phyloP scores from a whole-genome alignment of 1,140 invertebrate genomes.

The Meloidogyne exigua region DNA sequence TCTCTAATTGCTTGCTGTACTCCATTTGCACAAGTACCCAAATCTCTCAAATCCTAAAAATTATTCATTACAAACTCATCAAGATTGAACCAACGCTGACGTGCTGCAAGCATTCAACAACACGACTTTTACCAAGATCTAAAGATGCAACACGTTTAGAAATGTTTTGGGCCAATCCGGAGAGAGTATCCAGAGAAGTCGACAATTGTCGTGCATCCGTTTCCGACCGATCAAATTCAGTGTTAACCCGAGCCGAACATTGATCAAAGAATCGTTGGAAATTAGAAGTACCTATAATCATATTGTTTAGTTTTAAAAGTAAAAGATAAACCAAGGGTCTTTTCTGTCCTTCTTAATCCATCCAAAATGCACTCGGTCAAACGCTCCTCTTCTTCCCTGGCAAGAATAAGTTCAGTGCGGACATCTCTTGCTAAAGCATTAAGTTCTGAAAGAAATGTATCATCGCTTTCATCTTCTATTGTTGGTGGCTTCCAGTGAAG shows the following conservation, averaged over 20 bases:
- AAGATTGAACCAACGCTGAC: conserved; percentile 70
- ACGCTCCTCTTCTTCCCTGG: neutral
- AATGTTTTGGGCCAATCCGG: conserved; percentile 58
- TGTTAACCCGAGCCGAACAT: conserved; percentile 51
- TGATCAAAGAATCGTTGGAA: conserved; percentile 51
- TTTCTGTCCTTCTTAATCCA: neutral
- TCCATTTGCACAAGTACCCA: conserved; percentile 90
- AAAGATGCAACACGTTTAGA: conserved; percentile 73
- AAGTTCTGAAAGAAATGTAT: neutral
- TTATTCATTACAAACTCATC: too few relatives aligned
- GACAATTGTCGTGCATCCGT: conserved; percentile 44
- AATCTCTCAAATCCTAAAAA: conserved; percentile 79
- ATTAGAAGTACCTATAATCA: conserved; percentile 38
- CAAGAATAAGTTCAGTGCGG: neutral
- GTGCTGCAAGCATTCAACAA: conserved; percentile 86
- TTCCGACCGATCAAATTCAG: conserved; percentile 50
- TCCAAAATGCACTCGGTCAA: neutral
- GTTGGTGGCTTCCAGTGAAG: neutral
- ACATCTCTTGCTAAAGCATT: neutral
- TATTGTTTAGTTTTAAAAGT: neutral
- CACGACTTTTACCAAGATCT: conserved; percentile 87
- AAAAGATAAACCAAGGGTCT: neutral
- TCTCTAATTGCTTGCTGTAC: conserved; percentile 85
- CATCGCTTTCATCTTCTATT: neutral
- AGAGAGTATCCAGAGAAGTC: conserved; percentile 46